Evolutionary conservation across 2,113 vertebrate species (phyloP).

Genomic region (Gallinago paraguaiae): DNA sequence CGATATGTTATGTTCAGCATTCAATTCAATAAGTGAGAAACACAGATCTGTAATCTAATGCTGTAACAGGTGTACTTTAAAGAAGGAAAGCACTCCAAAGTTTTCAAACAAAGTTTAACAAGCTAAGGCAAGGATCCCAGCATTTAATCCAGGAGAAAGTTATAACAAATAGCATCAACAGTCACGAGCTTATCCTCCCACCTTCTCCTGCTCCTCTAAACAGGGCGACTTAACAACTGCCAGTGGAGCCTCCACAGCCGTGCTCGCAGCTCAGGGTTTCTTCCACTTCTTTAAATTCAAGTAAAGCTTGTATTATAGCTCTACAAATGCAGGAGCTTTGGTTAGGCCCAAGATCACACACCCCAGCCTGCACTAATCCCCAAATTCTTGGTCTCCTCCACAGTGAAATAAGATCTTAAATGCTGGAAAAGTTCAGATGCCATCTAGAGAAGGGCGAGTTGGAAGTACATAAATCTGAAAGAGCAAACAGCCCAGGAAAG

Average conservation of each 20-base stretch:
- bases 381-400: background rate
- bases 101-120: conserved; percentile 13
- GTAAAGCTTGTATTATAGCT: background rate
- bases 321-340: background rate
- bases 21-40: background rate
- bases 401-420: background rate
- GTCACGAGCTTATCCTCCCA: conserved; percentile 43
- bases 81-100: background rate
- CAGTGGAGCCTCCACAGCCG: background rate
- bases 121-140: background rate
- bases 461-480: background rate
- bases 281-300: background rate
- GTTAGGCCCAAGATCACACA: background rate
- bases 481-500: background rate
- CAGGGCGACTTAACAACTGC: background rate
- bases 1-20: background rate
- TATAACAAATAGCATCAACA: conserved; percentile 7
- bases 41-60: background rate
- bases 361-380: background rate
- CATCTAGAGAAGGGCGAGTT: background rate
- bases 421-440: background rate
- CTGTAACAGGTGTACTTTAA: conserved; percentile 19
- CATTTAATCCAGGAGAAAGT: background rate
- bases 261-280: background rate
- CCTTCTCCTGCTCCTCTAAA: conserved; percentile 6